Base-by-base conservation (phyloP, 2,113 vertebrate species). In the Centropristis striata region DNA sequence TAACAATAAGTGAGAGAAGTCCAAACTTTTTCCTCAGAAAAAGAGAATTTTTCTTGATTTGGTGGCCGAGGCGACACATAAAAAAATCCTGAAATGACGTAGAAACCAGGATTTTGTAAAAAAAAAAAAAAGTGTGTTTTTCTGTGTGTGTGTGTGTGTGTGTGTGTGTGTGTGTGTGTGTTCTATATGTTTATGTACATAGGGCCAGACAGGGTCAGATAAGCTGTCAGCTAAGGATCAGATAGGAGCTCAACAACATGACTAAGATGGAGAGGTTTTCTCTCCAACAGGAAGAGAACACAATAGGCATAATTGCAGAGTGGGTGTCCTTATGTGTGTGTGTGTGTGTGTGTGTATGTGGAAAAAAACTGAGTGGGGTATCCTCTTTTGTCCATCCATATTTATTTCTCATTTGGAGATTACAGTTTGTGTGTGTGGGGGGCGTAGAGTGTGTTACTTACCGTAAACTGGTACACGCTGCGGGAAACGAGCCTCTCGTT, bases 301-400 rank as follows among this genome's bases (percentile, higher is more conserved):
- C 90, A 93, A 90, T 88, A 65, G 84, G 49, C 71, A 68, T 91
- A 85, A 92, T 90, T 90, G 75, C 79, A 72, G 71, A 42, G 70
- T 80, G 85, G 37, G 81, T 89, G 71, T 61, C 10, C 15, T 13
- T 72, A 18, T 66, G 51, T 36, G 47, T 55, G 46, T 58, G 32
- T 28, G 51, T 51, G 46, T 44, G 12, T 66, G 51, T 36, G 47
- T 55, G 46, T 58, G 32, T 28, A 46, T 51, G 46, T 44, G 12
- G n/a, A n/a, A 13, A n/a, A 27, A 36, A 44, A 32, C 10, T 13
- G 69, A 27, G 21, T 21, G 49, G 42, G 69, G n/a, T 5, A 23
- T 63, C 64, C 69, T 77, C 55, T 39, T 80, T 59, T 64, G 50
- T 80, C 23, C 46, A 32, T 86, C 42, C 51, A 69, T 44, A 73